Base-by-base conservation (phyloP, 1,140 invertebrate genomes). In the Ceratitis capitata region DNA sequence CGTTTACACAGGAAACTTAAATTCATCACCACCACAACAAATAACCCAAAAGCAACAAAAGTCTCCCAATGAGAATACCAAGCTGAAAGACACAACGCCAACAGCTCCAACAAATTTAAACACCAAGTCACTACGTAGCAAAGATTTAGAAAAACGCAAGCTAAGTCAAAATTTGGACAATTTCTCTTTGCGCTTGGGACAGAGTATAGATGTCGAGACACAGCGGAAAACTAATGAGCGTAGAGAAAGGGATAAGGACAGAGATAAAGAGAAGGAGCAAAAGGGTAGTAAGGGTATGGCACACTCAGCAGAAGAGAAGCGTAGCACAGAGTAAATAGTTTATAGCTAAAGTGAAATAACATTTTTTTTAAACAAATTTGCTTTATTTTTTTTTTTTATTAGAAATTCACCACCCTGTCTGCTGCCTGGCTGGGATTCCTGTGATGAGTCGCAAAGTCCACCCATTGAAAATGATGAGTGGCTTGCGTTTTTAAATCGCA, bases 381-480 rank as follows among this genome's bases (percentile, higher is more conserved):
- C 35, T 39, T 3, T 29, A 26, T 19, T 42, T 42, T 47, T 84
- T 84, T 84, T 35, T 42, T 47, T 84, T 84, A 58, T 35, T 26
- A 91, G 90, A 39, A 92, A 91, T 53, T 88, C 90, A 5, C 91
- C 91, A 10, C 91, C 91, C 0, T 90, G 89, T 74, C 83, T 92
- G n/a, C 83, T 92, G 78, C 91, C 91, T 0, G 91, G 91, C 14
- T 92, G 91, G 91, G 91, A 92, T 69, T 91, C 91, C 4, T 92
- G 90, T 82, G 91, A 92, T 85, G 91, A 92, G 58, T 91, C 91
- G 0, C 91, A 92, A 87, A 93, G 93, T 78, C 92, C 93, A 49
- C 94, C 95, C 7, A 96, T 97, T 82, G 96, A 97, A 92, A 95
- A 96, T 86, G 96, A 97, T 86, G 96, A 97, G 92, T 97, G 96